Evolutionary conservation across 2,888 invertebrate species (phyloP).

Genomic region (Idaea straminata): DNA sequence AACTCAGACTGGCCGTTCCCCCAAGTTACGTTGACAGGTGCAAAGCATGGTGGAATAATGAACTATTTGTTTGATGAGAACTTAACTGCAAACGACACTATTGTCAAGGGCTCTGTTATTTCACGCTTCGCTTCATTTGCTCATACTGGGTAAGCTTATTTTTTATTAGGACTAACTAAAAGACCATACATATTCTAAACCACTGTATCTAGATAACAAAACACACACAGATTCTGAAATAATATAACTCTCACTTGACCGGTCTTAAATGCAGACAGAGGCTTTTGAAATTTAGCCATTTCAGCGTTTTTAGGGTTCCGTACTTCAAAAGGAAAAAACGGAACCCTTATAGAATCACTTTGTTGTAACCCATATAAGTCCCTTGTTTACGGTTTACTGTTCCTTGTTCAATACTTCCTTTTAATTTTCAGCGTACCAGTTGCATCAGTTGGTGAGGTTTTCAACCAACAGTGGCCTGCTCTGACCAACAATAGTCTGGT

Average conservation of each 20-base stretch:
- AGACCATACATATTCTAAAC: neutral
- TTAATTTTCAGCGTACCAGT: neutral
- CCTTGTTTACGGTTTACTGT: too few relatives aligned
- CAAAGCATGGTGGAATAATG: slow-evolving; percentile 57
- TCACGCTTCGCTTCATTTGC: slow-evolving; percentile 51
- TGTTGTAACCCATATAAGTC: too few relatives aligned
- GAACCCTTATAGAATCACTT: too few relatives aligned
- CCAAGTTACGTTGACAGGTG: slow-evolving; percentile 55
- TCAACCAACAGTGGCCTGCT: slow-evolving; percentile 31
- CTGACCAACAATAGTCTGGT: slow-evolving; percentile 30
- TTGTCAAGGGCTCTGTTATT: slow-evolving; percentile 40
- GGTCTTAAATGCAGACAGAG: too few relatives aligned
- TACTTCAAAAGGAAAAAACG: too few relatives aligned
- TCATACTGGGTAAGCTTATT: slow-evolving; percentile 50
- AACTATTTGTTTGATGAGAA: slow-evolving; percentile 62
- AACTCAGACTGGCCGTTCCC: slow-evolving; percentile 55
- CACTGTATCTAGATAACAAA: neutral
- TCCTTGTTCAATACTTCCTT: neutral
- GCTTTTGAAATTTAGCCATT: too few relatives aligned
- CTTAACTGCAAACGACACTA: slow-evolving; percentile 38
- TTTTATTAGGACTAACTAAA: neutral
- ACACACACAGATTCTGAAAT: too few relatives aligned
- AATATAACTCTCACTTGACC: too few relatives aligned
- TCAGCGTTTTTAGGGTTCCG: too few relatives aligned
- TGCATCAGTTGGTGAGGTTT: neutral